Conservation (phyloP, 53 echinoderm and acorn worm species). For the Pentamera pediparva region DNA sequence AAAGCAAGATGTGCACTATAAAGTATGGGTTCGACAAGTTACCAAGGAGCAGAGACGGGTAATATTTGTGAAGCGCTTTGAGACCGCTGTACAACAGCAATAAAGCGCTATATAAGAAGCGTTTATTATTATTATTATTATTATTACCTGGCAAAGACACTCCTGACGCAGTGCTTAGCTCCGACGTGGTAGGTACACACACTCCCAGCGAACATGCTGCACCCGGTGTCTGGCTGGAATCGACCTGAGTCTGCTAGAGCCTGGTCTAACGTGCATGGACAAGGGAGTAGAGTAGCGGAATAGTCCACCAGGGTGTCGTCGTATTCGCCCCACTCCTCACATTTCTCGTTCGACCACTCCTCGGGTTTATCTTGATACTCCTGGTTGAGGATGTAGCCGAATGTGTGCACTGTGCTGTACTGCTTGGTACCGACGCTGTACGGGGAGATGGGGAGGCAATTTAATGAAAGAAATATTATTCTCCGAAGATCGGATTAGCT, state of each 20-base stretch:
- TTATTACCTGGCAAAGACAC: conserved; percentile 53
- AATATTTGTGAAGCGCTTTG: not conserved
- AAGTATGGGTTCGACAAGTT: too few species aligned
- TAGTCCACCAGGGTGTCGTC: conserved; percentile 21
- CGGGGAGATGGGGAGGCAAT: too few species aligned
- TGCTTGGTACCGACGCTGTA: conserved; percentile 43
- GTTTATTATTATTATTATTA: not conserved
- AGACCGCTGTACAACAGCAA: not conserved
- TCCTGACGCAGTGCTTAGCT: conserved; percentile 47
- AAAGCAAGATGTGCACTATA: too few species aligned
- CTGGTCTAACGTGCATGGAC: conserved; percentile 79
- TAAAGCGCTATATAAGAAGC: not conserved
- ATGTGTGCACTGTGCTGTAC: conserved; percentile 65
- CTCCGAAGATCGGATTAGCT: too few species aligned
- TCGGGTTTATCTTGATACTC: conserved; percentile 56
- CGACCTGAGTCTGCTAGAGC: conserved; percentile 49
- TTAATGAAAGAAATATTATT: too few species aligned
- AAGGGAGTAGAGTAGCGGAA: conserved; percentile 34
- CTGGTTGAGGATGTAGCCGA: conserved; percentile 73
- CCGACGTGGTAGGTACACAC: conserved; percentile 42
- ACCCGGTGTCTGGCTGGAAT: conserved; percentile 45
- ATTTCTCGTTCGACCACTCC: conserved; percentile 57
- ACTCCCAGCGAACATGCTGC: conserved; percentile 21
- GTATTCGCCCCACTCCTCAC: conserved; percentile 33
- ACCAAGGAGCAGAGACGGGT: not conserved